Conservation (phyloP, 2,797 vertebrate species). For the Helarctos malayanus region DNA sequence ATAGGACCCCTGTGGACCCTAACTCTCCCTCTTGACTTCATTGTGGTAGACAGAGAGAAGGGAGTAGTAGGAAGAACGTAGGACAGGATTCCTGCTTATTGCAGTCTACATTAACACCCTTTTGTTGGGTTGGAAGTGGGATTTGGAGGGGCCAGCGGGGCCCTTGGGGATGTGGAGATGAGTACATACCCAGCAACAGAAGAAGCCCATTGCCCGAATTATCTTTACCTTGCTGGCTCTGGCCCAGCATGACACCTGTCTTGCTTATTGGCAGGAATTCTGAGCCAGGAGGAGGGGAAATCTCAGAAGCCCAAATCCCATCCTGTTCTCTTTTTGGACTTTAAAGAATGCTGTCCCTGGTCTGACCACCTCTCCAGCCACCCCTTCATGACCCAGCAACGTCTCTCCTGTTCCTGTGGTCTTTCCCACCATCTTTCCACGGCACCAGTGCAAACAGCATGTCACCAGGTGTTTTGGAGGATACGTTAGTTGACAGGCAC, state of each 20-base stretch:
- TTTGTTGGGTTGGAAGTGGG: not conserved
- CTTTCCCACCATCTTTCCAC: not conserved
- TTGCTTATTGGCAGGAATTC: not conserved
- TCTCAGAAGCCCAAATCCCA: constrained; percentile 21
- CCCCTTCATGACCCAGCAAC: not conserved
- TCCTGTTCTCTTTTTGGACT: not conserved
- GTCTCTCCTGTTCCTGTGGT: not conserved
- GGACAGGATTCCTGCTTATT: too few species aligned
- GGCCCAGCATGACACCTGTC: not conserved
- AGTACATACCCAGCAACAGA: not conserved
- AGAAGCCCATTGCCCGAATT: not conserved
- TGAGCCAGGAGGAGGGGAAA: not conserved
- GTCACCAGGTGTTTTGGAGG: not conserved
- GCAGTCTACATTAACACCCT: not conserved
- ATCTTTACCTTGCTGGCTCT: not conserved
- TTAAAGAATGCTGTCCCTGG: not conserved
- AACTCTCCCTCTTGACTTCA: not conserved
- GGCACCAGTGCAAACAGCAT: not conserved
- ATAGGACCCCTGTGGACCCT: too few species aligned
- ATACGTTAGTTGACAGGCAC: not conserved
- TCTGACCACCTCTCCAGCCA: not conserved
- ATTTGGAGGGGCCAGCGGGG: not conserved
- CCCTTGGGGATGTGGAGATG: not conserved
- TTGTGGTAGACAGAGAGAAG: not conserved
- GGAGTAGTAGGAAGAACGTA: not conserved